Percentiles rank a stretch among this genome's conserved stretches.
Conservation (phyloP, 2,113 vertebrate species). For the Panthera tigris region DNA sequence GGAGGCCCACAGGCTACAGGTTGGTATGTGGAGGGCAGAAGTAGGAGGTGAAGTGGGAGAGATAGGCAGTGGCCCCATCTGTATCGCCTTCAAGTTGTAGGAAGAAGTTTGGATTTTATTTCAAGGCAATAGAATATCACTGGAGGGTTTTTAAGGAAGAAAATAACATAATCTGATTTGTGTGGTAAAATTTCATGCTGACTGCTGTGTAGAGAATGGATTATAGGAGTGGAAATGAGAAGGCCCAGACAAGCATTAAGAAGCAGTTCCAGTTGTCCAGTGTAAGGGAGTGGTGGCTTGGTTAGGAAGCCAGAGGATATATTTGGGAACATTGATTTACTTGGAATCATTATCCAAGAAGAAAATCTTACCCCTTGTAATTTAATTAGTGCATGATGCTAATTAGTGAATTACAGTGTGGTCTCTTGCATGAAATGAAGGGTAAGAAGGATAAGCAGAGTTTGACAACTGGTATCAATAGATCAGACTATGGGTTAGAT, state of each 20-base stretch:
- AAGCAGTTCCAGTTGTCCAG: neutral
- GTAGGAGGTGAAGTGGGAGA: neutral
- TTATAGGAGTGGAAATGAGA: constrained; percentile 52
- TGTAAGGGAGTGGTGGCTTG: neutral
- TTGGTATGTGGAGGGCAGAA: fast-evolving
- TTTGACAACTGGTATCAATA: neutral
- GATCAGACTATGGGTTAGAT: neutral
- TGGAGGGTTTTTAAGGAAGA: constrained; percentile 32
- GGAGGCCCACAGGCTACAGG: fast-evolving
- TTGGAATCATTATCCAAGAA: neutral
- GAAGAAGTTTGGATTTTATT: constrained; percentile 33
- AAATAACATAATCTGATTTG: constrained; percentile 69
- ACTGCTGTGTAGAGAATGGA: constrained; percentile 66
- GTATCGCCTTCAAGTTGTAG: no score
- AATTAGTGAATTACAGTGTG: neutral
- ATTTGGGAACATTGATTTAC: neutral
- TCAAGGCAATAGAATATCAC: neutral
- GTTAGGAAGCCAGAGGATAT: neutral
- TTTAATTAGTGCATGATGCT: constrained; percentile 47
- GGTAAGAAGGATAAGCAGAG: neutral
- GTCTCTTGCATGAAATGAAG: neutral
- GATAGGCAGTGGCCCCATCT: fast-evolving
- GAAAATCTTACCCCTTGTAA: constrained; percentile 27
- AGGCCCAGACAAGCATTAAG: neutral
- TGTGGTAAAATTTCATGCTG: constrained; percentile 71